Evolutionary conservation across 1,140 invertebrate species (phyloP).

Genomic region (Tetranychus urticae): DNA sequence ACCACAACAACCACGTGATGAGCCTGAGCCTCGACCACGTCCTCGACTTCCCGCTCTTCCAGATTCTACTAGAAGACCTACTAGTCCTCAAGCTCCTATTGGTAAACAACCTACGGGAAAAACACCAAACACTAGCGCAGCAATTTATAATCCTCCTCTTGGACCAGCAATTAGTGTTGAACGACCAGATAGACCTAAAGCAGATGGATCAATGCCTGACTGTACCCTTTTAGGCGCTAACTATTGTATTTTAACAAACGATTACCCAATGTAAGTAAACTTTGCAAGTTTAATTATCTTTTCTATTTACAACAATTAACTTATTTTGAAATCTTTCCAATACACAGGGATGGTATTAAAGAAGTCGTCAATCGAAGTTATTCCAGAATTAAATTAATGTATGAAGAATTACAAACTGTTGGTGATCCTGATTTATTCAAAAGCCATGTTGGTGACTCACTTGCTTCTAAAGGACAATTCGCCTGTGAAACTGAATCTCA

Average conservation of each 20-base stretch:
- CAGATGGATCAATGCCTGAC: conserved; percentile 13
- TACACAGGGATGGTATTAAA: conserved; percentile 12
- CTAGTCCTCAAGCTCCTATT: not conserved
- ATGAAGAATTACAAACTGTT: conserved; percentile 15
- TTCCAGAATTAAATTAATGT: conserved; percentile 12
- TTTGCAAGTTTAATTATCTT: not conserved
- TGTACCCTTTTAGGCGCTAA: conserved; percentile 13
- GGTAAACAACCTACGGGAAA: not conserved
- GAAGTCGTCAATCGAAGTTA: conserved; percentile 13
- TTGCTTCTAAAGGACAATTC: conserved; percentile 19
- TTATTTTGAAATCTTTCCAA: not conserved
- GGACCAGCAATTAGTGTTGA: conserved; percentile 9
- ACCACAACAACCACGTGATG: not conserved
- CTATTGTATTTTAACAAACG: conserved; percentile 14
- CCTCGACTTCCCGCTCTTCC: not conserved
- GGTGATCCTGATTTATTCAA: conserved; percentile 14
- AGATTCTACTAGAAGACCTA: not conserved
- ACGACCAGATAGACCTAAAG: conserved; percentile 12
- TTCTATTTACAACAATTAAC: not conserved
- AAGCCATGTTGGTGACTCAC: conserved; percentile 11
- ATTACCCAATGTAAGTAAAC: conserved; percentile 14
- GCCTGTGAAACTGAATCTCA: conserved; percentile 23
- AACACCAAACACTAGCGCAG: conserved; percentile 2
- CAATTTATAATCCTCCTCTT: conserved; percentile 1
- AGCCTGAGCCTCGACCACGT: not conserved